Base-by-base conservation (phyloP, 2,797 vertebrate genomes). In the Clarias fuscus region DNA sequence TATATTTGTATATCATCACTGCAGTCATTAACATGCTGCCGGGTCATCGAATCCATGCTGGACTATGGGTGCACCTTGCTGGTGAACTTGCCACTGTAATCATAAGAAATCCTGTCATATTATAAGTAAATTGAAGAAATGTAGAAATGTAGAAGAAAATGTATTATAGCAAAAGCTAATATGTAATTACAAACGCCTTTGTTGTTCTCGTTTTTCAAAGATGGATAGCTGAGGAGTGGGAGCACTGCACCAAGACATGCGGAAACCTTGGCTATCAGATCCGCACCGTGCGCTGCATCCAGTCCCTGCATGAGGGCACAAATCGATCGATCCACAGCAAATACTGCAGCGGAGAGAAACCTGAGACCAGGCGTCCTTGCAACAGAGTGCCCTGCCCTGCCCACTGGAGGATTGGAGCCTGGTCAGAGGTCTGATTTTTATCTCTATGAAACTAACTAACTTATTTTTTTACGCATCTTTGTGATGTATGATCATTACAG, bases 291-390 rank as follows among this genome's bases (percentile, higher is more conserved):
- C 97, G 96, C 76, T 99, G 98, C 86, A 64, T 99, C 0, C 98
- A 99, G 89, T 93, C 94, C 0, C 96, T 97, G 0, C 95, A 94
- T 0, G 96, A 98, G 0, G 94, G 96, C 11, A 92, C 94, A 86
- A 98, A 97, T 91, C 97, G 96, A 90, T 99, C 98, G 0, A 93
- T 99, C 8, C 97, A 97, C 82, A 97, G 94, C 96, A 99, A 98
- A 88, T 96, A 97, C 92, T 99, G 98, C 79, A 89, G 92, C 0
- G 96, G 96, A 0, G 96, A 98, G 33, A 97, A 97, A 13, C 97
- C 98, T 0, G 98, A 99, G 92, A 97, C 93, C 90, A 96, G 97
- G 2, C 85, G 95, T 70, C 90, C 97, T 0, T 99, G 98, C 48
- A 98, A 96, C 93, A 92, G 97, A 0, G 64, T 85, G 0, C 94